Evolutionary conservation across 2,888 invertebrate genomes (phyloP).

Genomic region (Lepidocyrtinus sp.): DNA sequence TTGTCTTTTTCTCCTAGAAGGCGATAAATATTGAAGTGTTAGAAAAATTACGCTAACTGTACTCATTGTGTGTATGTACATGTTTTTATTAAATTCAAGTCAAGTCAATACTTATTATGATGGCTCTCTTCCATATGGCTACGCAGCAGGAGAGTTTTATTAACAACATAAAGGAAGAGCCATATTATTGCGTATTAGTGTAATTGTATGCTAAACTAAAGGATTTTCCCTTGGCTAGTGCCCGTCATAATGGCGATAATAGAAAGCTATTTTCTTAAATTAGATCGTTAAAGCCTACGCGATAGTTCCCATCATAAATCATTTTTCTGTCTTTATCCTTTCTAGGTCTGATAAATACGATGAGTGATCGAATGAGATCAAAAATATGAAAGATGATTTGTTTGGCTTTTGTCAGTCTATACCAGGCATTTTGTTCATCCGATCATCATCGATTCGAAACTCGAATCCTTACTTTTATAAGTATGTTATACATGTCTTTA

Average conservation of each 20-base stretch:
- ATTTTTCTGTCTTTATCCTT: not conserved
- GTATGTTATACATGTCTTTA: slow-evolving; percentile 13
- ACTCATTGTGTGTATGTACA: too few species aligned
- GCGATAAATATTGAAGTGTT: too few species aligned
- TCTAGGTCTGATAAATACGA: slow-evolving; percentile 3
- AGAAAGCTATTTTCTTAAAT: slow-evolving; percentile 34
- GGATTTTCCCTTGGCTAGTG: not conserved
- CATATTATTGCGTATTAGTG: too few species aligned
- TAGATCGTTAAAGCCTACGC: slow-evolving; percentile 36
- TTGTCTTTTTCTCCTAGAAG: too few species aligned
- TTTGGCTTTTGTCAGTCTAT: too few species aligned
- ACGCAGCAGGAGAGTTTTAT: slow-evolving; percentile 15
- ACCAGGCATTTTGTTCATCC: too few species aligned
- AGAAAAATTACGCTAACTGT: too few species aligned
- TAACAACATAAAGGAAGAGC: too few species aligned
- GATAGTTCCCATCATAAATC: slow-evolving; percentile 46
- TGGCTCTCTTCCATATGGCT: not conserved
- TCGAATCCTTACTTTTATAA: too few species aligned
- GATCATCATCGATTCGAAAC: too few species aligned
- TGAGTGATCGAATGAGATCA: slow-evolving; percentile 47
- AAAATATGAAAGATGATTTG: slow-evolving; percentile 41
- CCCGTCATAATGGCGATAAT: not conserved
- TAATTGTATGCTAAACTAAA: too few species aligned
- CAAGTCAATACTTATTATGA: slow-evolving; percentile 31
- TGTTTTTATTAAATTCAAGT: too few species aligned